These are phyloP conservation scores for Phthorimaea operculella DNA, from an alignment of 1,140 invertebrate genomes.

Conservation along the genomic window DNA sequence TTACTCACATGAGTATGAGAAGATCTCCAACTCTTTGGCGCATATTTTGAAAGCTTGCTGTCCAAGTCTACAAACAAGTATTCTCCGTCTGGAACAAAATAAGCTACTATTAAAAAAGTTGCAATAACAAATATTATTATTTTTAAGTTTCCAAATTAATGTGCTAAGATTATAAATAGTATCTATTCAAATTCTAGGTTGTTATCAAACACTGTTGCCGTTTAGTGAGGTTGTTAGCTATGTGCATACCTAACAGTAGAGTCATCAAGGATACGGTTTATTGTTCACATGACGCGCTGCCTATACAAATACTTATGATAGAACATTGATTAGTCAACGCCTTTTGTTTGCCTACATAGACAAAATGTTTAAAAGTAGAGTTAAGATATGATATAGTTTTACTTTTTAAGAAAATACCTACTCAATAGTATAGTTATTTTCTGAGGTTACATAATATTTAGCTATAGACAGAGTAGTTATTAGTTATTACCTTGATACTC, in stretches of 20 bases:
- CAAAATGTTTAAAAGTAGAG: slow-evolving; percentile 17
- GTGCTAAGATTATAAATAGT: background rate
- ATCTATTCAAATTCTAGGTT: background rate
- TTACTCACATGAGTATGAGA: slow-evolving; percentile 89
- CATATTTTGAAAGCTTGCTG: slow-evolving; percentile 95
- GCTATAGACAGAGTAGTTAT: too few species aligned
- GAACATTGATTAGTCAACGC: slow-evolving; percentile 23
- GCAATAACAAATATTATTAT: too few species aligned
- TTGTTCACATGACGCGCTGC: background rate
- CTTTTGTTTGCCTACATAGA: slow-evolving; percentile 22
- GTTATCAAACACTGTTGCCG: background rate
- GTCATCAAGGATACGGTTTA: background rate
- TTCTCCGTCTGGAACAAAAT: slow-evolving; percentile 85
- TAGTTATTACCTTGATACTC: too few species aligned
- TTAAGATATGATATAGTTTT: too few species aligned
- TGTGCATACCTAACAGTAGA: slow-evolving; percentile 3
- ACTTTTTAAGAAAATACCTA: too few species aligned
- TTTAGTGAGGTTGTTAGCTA: background rate
- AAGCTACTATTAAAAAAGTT: too few species aligned
- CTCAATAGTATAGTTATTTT: too few species aligned
- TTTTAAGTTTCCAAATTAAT: too few species aligned
- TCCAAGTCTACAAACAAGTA: slow-evolving; percentile 94
- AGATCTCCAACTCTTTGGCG: slow-evolving; percentile 94
- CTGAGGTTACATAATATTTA: too few species aligned
- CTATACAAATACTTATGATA: slow-evolving; percentile 11